phyloP scores from a whole-genome alignment of 2,113 vertebrate species.

The Rhynchomys soricoides region DNA sequence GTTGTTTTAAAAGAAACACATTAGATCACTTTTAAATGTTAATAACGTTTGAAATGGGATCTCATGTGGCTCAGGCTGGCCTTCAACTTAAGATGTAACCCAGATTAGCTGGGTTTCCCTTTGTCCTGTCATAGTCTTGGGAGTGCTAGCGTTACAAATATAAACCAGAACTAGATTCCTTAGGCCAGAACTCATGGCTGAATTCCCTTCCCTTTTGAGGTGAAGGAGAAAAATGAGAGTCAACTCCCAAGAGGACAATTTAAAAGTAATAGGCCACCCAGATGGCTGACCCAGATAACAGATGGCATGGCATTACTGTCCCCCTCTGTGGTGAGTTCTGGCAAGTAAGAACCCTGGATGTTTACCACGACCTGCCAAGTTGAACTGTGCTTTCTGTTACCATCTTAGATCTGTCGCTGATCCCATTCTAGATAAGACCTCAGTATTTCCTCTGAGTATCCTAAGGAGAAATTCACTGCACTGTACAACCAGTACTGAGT shows the following conservation, averaged over 20 bases:
- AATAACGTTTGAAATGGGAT: background rate
- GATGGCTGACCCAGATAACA: constrained; percentile 55
- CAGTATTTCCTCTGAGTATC: background rate
- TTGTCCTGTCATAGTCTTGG: background rate
- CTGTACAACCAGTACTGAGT: background rate
- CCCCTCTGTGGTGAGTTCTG: background rate
- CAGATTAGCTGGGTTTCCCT: too few species aligned
- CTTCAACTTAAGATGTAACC: background rate
- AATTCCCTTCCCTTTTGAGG: constrained; percentile 36
- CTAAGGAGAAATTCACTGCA: background rate
- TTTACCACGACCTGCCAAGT: constrained; percentile 22
- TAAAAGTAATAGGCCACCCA: constrained; percentile 55
- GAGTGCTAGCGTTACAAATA: background rate
- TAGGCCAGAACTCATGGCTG: background rate
- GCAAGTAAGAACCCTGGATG: constrained; percentile 17
- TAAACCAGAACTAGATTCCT: background rate
- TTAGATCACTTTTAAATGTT: background rate
- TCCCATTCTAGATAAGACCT: background rate
- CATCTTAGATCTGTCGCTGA: background rate
- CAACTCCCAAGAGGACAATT: constrained; percentile 35
- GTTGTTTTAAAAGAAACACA: background rate
- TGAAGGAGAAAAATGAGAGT: constrained; percentile 54
- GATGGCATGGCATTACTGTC: background rate
- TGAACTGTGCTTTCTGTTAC: background rate
- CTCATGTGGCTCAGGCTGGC: background rate